Percentiles rank a stretch among this genome's conserved stretches.
Evolutionary conservation across 2,888 invertebrate species (phyloP).

Genomic region (Parascotia fuliginaria): DNA sequence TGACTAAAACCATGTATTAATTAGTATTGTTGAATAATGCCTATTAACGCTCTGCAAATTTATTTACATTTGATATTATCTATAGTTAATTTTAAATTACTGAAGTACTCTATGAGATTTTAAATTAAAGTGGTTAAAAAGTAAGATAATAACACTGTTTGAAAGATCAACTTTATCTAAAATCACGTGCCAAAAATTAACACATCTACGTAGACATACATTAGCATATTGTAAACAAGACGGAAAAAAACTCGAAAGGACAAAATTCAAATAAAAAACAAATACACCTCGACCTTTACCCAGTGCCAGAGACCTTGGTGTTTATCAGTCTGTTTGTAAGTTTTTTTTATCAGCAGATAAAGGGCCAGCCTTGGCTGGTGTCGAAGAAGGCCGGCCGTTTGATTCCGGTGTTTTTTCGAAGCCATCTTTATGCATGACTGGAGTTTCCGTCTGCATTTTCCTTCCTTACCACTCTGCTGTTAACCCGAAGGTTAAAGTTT

Average conservation of each 20-base stretch:
- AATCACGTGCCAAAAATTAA: not conserved
- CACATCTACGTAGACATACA: not conserved
- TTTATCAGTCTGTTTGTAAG: conserved; percentile 66
- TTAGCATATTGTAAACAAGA: conserved; percentile 6
- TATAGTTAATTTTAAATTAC: no score
- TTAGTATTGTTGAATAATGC: no score
- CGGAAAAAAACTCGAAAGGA: conserved; percentile 47
- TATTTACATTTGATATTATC: no score
- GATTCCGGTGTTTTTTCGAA: conserved; percentile 69
- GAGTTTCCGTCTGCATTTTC: conserved; percentile 66
- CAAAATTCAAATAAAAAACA: conserved; percentile 45
- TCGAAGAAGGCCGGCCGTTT: conserved; percentile 57
- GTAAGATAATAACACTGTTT: no score
- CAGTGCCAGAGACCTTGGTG: conserved; percentile 71
- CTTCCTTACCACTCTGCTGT: conserved; percentile 68
- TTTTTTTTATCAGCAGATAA: conserved; percentile 73
- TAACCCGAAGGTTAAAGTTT: conserved; percentile 47
- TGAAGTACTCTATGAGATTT: no score
- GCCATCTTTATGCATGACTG: conserved; percentile 66
- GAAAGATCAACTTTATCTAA: no score
- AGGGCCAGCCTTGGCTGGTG: conserved; percentile 73
- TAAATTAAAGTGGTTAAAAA: no score
- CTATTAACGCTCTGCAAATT: no score
- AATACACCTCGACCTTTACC: conserved; percentile 75
- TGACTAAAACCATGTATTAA: no score